Evolutionary conservation across 2,888 invertebrate species (phyloP).

Genomic region (Mellilla xanthometata): DNA sequence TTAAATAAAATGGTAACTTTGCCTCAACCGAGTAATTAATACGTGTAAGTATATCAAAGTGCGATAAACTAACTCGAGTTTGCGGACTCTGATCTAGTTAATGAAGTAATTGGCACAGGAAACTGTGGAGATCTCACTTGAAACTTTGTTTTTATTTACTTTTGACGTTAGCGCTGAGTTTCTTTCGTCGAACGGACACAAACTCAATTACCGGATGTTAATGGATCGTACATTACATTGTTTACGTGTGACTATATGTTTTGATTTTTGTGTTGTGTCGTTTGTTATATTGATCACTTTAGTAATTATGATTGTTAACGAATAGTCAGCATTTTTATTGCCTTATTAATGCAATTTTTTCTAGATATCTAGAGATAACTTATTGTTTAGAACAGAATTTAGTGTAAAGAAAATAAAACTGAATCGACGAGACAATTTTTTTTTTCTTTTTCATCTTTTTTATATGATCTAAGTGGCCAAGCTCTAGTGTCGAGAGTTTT

Average conservation of each 20-base stretch:
- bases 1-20: no score
- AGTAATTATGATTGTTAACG: no score
- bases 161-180: not conserved
- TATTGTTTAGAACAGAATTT: no score
- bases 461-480: no score
- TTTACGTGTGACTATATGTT: not conserved
- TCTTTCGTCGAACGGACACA: not conserved
- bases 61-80: not conserved
- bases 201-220: not conserved
- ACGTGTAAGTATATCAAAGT: not conserved
- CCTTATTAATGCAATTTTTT: no score
- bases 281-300: no score
- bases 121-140: constrained; percentile 1
- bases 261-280: not conserved
- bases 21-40: not conserved
- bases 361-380: no score
- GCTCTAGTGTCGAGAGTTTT: no score
- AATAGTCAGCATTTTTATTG: no score
- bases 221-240: not conserved
- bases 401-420: no score
- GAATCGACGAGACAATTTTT: no score
- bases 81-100: constrained; percentile 1
- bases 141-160: constrained; percentile 6
- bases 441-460: no score
- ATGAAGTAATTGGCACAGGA: constrained; percentile 12